Conservation (phyloP, 2,888 invertebrate genomes). For the Antitype chi region DNA sequence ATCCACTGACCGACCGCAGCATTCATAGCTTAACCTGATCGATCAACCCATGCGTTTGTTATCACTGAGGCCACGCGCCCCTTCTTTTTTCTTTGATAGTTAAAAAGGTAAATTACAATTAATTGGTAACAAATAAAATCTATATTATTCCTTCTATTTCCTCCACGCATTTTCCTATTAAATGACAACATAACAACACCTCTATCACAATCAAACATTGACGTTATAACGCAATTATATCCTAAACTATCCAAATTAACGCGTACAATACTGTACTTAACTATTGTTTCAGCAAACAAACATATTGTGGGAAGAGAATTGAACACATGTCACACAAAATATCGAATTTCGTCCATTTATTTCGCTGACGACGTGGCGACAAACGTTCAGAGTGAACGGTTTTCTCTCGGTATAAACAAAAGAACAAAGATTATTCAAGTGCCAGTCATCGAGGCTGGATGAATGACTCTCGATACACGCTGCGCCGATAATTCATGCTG, state of each 20-base stretch:
- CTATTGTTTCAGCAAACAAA: constrained; percentile 43
- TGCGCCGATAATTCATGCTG: constrained; percentile 55
- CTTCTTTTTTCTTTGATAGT: not conserved
- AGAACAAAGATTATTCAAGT: constrained; percentile 58
- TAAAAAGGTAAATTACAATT: not conserved
- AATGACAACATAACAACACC: not conserved
- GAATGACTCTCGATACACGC: constrained; percentile 58
- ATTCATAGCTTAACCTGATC: not conserved
- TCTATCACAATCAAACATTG: constrained; percentile 13
- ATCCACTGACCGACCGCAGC: not conserved
- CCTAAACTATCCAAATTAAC: constrained; percentile 24
- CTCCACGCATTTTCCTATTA: not conserved
- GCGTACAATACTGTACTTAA: constrained; percentile 12
- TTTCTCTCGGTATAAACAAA: constrained; percentile 37
- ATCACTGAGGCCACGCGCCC: not conserved
- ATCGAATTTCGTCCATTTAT: constrained; percentile 79
- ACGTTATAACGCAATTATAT: constrained; percentile 19
- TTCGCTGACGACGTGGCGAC: constrained; percentile 13
- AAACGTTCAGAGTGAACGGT: constrained; percentile 15
- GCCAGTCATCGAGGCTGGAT: constrained; percentile 51
- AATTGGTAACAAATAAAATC: not conserved
- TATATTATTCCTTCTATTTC: not conserved
- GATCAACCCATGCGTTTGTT: not conserved
- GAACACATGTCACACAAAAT: constrained; percentile 69
- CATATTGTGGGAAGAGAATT: constrained; percentile 33